Evolutionary conservation across 2,888 invertebrate species (phyloP), one percentile per base, ranked within the genome.

Genomic region (Protula sp.): DNA sequence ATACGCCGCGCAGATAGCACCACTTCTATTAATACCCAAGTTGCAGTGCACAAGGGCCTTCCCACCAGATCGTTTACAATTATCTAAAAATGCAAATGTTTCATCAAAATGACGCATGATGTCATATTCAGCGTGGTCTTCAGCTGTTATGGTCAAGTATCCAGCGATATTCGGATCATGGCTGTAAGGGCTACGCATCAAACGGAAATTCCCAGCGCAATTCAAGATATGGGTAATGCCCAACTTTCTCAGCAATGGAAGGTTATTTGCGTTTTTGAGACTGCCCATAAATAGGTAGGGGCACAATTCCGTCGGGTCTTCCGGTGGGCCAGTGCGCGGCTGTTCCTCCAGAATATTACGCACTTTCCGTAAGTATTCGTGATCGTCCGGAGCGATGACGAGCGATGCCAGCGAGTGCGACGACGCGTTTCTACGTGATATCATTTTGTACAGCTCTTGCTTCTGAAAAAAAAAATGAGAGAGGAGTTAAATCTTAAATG

Each of bases 171-270:
- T 64, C n/a, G 58, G 24, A 2, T 54, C 53, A 9, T 26, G 30
- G 4, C 56, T 50, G 51, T 69, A 69, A 2, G 68, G 69, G 14
- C 63, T 63, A 31, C 59, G 56, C 9, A 54, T 55, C 24, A 66
- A 52, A 56, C 67, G 65, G 47, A 63, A 60, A n/a, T 58, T 61
- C 3, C 65, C 69, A 5, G 65, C 65, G 26, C 60, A 58, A 62
- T 68, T 68, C 22, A 69, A 58, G n/a, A 69, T 68, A 52, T 68
- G 68, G 19, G 68, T 67, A 31, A 69, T 66, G 22, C 64, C 68
- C 22, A 67, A 38, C 3, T 61, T 54, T 45, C 47, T 54, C 30
- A 69, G 58, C 24, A 56, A 45, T 5, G 27, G 53, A 27, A 58
- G n/a, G 59, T 68, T 63, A 38, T 69, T 68, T 27, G 69, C 69